A percentile compares a stretch with the other conserved stretches of the same genome.
phyloP scores from a whole-genome alignment of 2,113 vertebrate genomes.

The Chaenogobius annularis region DNA sequence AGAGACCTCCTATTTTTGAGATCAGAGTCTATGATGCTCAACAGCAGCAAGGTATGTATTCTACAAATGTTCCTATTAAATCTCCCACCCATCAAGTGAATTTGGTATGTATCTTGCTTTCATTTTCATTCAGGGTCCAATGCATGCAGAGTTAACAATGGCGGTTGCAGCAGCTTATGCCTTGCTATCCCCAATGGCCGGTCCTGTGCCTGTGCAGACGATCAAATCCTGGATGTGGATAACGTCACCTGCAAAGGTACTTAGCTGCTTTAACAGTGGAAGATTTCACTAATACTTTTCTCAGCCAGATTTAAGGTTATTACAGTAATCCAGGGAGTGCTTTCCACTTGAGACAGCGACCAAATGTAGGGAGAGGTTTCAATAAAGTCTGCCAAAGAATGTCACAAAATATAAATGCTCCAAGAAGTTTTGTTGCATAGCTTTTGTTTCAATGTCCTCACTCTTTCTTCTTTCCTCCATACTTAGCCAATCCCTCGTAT shows the following conservation, averaged over 20 bases:
- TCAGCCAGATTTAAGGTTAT: conserved; percentile 16
- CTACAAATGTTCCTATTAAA: neutral
- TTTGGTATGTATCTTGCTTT: neutral
- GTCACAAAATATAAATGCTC: conserved; percentile 10
- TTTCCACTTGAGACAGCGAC: conserved; percentile 16
- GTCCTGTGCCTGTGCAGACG: conserved; percentile 91
- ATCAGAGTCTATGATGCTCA: conserved; percentile 96
- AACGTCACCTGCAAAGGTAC: conserved; percentile 91
- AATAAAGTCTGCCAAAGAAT: conserved; percentile 22
- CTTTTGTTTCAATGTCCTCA: conserved; percentile 32
- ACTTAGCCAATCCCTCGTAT: conserved; percentile 91
- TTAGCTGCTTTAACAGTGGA: conserved; percentile 21
- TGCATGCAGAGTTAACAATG: conserved; percentile 88
- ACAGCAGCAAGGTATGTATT: conserved; percentile 88
- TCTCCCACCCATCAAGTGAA: neutral
- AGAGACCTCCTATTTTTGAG: conserved; percentile 95
- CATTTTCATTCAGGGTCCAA: conserved; percentile 80
- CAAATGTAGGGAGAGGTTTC: conserved; percentile 10
- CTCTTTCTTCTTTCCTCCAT: conserved; percentile 47
- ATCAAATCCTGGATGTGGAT: conserved; percentile 85
- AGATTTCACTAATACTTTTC: conserved; percentile 37
- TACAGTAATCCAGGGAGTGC: conserved; percentile 16
- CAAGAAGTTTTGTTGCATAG: conserved; percentile 39
- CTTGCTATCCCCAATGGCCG: conserved; percentile 86
- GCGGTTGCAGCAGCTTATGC: conserved; percentile 94